phyloP scores from a whole-genome alignment of 1,140 invertebrate species.

The Rhopalosiphum padi region DNA sequence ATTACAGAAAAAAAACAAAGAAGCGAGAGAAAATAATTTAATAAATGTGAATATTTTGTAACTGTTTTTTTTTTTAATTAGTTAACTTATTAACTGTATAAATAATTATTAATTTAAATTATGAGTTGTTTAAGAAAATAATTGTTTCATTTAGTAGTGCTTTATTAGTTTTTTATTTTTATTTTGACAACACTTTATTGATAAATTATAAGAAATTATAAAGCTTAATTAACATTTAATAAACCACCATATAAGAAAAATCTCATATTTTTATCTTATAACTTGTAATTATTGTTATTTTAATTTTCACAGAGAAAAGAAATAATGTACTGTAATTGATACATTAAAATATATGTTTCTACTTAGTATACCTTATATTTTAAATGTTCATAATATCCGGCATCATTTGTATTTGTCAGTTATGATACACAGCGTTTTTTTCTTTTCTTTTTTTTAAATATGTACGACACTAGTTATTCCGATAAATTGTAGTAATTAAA shows the following conservation, averaged over 20 bases:
- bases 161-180: neutral
- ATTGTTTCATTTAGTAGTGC: neutral
- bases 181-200: neutral
- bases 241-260: neutral
- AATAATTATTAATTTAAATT: neutral
- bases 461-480: neutral
- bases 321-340: neutral
- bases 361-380: neutral
- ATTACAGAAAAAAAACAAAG: neutral
- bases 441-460: neutral
- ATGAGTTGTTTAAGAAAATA: neutral
- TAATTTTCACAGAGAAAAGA: neutral
- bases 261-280: neutral
- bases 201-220: neutral
- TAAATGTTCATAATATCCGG: neutral
- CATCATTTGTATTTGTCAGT: neutral
- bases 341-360: too few relatives aligned
- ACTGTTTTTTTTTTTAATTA: neutral
- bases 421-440: too few relatives aligned
- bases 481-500: neutral
- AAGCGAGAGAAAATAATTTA: neutral
- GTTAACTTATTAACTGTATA: neutral
- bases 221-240: neutral
- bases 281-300: neutral
- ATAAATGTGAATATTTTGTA: neutral